Conservation (phyloP, 2,888 invertebrate species). For the Selenia dentaria region DNA sequence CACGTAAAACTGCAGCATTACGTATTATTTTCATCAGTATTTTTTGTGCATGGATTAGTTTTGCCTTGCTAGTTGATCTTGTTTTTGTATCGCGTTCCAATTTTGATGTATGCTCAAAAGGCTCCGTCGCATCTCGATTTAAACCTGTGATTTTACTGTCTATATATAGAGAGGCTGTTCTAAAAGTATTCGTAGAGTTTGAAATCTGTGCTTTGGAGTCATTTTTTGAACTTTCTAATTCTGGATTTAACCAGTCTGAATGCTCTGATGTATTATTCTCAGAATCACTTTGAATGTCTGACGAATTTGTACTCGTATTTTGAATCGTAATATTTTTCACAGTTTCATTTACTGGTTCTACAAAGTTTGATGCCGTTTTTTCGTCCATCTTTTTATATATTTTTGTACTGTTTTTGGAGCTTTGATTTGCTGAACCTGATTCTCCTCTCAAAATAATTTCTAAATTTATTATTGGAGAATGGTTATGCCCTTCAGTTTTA, state of each 20-base stretch:
- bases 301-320: not conserved
- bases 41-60: not conserved
- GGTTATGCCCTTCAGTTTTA: not conserved
- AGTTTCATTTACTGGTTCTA: not conserved
- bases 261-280: not conserved
- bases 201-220: not conserved
- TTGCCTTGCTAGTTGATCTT: not conserved
- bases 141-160: too few relatives aligned
- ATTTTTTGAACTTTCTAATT: not conserved
- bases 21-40: conserved; percentile 1
- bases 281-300: not conserved
- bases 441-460: not conserved
- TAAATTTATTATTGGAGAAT: not conserved
- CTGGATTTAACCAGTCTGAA: not conserved
- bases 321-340: not conserved
- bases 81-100: not conserved
- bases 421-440: not conserved
- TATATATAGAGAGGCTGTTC: not conserved
- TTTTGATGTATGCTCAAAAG: too few relatives aligned
- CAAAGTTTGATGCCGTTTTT: not conserved
- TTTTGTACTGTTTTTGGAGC: not conserved
- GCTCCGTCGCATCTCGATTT: too few relatives aligned
- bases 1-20: not conserved
- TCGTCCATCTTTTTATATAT: not conserved
- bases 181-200: not conserved